A percentile compares a stretch with the other conserved stretches of the same genome.
Conservation (phyloP, 2,888 invertebrate species). For the Tuberolachnus salignus region DNA sequence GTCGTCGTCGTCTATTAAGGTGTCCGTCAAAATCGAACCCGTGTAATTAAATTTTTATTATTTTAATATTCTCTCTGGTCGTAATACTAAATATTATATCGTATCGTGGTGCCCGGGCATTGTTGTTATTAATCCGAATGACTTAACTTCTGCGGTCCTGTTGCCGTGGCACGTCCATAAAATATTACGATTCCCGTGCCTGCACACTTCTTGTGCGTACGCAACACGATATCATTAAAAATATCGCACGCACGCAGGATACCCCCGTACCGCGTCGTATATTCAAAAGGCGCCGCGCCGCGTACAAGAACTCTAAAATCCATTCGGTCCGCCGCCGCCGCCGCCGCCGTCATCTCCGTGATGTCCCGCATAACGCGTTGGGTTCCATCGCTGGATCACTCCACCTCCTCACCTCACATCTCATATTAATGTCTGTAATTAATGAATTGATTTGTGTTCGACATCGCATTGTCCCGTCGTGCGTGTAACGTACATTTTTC, state of each 20-base stretch:
- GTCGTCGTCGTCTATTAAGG: neutral
- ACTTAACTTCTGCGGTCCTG: conserved; percentile 41
- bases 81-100: no score
- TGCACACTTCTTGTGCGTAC: no score
- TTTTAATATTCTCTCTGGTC: conserved; percentile 15
- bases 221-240: neutral
- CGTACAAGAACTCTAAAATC: neutral
- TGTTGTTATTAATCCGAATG: conserved; percentile 45
- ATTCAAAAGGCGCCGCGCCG: conserved; percentile 36
- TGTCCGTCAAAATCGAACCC: conserved; percentile 37
- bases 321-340: neutral
- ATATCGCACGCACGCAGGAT: conserved; percentile 11
- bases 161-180: no score
- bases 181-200: no score
- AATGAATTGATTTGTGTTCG: no score
- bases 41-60: conserved; percentile 43
- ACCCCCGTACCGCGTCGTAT: neutral
- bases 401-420: no score
- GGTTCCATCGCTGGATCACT: no score
- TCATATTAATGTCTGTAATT: no score
- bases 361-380: no score
- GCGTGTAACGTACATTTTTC: no score
- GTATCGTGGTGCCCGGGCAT: neutral
- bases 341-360: neutral
- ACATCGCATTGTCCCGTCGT: no score